Base-by-base conservation (phyloP, 2,888 invertebrate genomes). In the Steinernema carpocapsae region DNA sequence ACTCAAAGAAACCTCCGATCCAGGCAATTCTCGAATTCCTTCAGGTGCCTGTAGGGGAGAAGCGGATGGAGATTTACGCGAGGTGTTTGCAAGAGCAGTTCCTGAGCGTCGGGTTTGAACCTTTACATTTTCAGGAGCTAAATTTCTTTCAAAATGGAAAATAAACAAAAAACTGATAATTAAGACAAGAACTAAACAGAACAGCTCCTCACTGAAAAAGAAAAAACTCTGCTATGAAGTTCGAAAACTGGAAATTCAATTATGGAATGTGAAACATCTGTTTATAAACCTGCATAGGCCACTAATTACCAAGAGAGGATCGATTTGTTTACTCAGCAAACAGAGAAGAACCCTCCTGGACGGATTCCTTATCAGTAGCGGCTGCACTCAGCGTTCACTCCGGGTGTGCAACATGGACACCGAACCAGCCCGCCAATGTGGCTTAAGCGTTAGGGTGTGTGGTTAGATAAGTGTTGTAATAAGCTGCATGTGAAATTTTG, bases 1-100 rank as follows among this genome's bases (percentile, higher is more conserved):
- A 97, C 89, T 97, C 97, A 0, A 94, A 95, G 88, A 97, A 97
- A 89, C 96, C 96, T 51, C 95, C 95, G 0, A 89, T 97, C 73
- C 85, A 91, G 81, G 92, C 93, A 91, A 90, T 90, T 76, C 76
- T 84, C 19, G 19, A 52, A 4, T 73, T 77, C 26, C 74, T 79
- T 77, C 76, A 89, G 79, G 87, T 89, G 0, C 92, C 90, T 88
- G 14, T n/a, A 3, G 29, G 45, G 4, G n/a, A 19, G 12, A 75
- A 64, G 29, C 70, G 92, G 82, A 88, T 96, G 80, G 97, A 97
- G 89, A 88, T 97, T 73, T 97, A 96, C 90, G 95, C 96, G 0
- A 91, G 97, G 80, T 94, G 94, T 88, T 91, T 97, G 26, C 90
- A 93, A 71, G 93, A 95, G 0, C 90, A 91, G 32, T 94, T 93